Conservation (phyloP, 1,140 invertebrate species). For the Ceratina australensis region DNA sequence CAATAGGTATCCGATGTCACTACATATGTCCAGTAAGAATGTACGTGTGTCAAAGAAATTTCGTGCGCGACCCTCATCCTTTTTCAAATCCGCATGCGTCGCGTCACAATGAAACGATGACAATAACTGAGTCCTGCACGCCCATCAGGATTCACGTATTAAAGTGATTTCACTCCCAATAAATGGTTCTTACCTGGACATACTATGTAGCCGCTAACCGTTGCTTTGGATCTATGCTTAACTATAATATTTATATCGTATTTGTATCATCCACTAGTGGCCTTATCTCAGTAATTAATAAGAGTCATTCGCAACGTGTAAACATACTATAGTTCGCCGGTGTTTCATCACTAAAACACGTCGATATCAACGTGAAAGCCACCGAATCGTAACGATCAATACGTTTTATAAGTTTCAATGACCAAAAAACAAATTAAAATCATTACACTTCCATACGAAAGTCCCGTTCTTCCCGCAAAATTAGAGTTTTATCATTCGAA, state of each 20-base stretch:
- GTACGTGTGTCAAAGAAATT: constrained; percentile 39
- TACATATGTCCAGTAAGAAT: constrained; percentile 52
- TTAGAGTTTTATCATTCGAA: constrained; percentile 9
- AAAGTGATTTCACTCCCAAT: constrained; percentile 17
- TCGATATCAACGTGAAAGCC: constrained; percentile 37
- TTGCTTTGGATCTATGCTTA: constrained; percentile 70
- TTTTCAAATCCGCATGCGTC: constrained; percentile 5
- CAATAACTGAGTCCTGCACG: constrained; percentile 54
- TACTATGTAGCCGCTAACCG: constrained; percentile 58
- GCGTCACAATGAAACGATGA: constrained; percentile 60
- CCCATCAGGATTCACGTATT: constrained; percentile 10
- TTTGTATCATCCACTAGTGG: constrained; percentile 79
- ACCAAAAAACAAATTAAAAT: constrained; percentile 27
- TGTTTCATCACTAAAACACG: constrained; percentile 61
- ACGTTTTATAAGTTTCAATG: constrained; percentile 17
- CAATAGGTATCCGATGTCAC: constrained; percentile 50
- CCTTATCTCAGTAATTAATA: constrained; percentile 77
- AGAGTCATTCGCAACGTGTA: constrained; percentile 68
- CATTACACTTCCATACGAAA: constrained; percentile 47
- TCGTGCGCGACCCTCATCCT: not conserved
- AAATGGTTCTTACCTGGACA: constrained; percentile 53
- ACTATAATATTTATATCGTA: constrained; percentile 76
- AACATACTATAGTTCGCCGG: constrained; percentile 53
- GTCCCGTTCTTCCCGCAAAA: constrained; percentile 62
- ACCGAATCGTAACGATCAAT: constrained; percentile 36